Percentiles rank a stretch among this genome's conserved stretches.
These are phyloP conservation scores for Corynorhinus townsendii DNA, from an alignment of 2,113 vertebrate genomes.

Conservation along the genomic window DNA sequence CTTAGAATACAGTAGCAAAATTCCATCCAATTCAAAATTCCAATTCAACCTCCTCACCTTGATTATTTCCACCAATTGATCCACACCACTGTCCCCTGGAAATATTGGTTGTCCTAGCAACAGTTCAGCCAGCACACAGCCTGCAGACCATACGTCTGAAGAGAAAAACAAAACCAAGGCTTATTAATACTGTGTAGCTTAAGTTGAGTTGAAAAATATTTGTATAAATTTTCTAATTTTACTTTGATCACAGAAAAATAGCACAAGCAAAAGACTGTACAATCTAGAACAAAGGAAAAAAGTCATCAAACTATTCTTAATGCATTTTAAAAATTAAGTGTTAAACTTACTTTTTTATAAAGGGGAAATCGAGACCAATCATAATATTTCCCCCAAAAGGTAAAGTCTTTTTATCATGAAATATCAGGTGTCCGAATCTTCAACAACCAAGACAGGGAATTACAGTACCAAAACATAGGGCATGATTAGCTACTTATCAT, in stretches of 20 bases:
- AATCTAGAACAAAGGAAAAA: background rate
- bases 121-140: constrained; percentile 97
- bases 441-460: background rate
- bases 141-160: constrained; percentile 98
- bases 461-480: background rate
- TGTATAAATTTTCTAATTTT: constrained; percentile 17
- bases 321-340: background rate
- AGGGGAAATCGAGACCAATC: background rate
- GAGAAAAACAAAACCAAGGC: constrained; percentile 38
- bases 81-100: constrained; percentile 98
- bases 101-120: constrained; percentile 99
- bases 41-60: constrained; percentile 84
- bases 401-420: background rate
- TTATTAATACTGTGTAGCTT: constrained; percentile 28
- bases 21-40: constrained; percentile 14
- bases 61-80: constrained; percentile 99
- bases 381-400: background rate
- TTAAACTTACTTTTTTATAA: constrained; percentile 19
- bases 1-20: background rate
- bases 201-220: background rate
- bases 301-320: background rate
- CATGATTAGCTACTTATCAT: background rate
- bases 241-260: constrained; percentile 19
- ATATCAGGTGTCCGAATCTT: background rate
- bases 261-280: background rate